These are phyloP conservation scores for Pyrochroa serraticornis DNA, from an alignment of 2,888 invertebrate genomes.

Conservation along the genomic window DNA sequence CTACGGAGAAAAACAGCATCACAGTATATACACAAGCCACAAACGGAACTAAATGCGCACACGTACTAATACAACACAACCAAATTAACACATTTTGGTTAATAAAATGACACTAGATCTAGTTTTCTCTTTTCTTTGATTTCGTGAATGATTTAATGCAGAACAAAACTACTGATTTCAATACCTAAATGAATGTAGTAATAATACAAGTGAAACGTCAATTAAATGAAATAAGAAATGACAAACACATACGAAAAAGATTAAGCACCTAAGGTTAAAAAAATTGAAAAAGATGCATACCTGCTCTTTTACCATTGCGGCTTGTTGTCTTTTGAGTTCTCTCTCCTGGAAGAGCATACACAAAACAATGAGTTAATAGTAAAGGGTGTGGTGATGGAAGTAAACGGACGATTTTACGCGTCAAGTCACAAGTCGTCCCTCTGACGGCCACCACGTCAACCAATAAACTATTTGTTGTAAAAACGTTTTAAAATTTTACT, in stretches of 20 bases:
- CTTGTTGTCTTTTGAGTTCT: conserved; percentile 88
- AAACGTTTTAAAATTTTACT: not conserved
- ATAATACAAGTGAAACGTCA: conserved; percentile 22
- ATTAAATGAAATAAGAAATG: conserved; percentile 22
- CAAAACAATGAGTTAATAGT: conserved; percentile 29
- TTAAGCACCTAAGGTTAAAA: conserved; percentile 24
- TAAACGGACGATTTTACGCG: not conserved
- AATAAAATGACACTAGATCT: conserved; percentile 3
- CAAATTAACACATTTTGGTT: conserved; percentile 11
- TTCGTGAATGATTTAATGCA: not conserved
- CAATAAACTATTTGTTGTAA: not conserved
- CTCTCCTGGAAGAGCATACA: conserved; percentile 72
- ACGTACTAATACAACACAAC: conserved; percentile 24
- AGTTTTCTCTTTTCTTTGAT: conserved; percentile 8
- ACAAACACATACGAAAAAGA: conserved; percentile 30
- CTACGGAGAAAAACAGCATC: conserved; percentile 65
- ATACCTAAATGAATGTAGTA: not conserved
- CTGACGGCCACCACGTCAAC: too few relatives aligned
- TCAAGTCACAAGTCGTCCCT: not conserved
- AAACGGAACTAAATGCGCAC: conserved; percentile 35
- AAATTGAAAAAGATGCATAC: conserved; percentile 61
- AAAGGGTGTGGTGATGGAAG: conserved; percentile 6
- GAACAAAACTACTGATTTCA: conserved; percentile 7
- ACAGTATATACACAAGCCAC: conserved; percentile 57
- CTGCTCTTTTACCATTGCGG: conserved; percentile 89